Conservation (phyloP, 2,888 invertebrate genomes). For the Fabriciana adippe region DNA sequence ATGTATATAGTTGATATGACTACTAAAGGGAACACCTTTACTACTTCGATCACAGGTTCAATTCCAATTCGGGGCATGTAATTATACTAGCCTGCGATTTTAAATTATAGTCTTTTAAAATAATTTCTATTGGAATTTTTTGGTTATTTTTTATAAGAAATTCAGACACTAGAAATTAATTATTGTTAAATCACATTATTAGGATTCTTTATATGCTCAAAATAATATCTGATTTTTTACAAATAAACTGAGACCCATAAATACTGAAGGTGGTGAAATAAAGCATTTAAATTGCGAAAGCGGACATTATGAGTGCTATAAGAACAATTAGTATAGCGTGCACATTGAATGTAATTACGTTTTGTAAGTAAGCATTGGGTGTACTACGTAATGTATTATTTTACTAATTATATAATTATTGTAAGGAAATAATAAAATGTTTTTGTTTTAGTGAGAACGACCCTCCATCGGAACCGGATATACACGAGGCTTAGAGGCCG, state of each 20-base stretch:
- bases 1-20: not conserved
- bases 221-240: not conserved
- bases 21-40: no score
- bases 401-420: slow-evolving; percentile 52
- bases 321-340: slow-evolving; percentile 36
- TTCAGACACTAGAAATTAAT: no score
- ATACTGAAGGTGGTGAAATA: not conserved
- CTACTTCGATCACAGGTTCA: no score
- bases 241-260: not conserved
- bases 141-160: no score
- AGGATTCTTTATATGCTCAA: no score
- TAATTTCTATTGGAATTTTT: no score
- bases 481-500: slow-evolving; percentile 64
- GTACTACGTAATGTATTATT: slow-evolving; percentile 34
- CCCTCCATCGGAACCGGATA: slow-evolving; percentile 73
- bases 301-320: slow-evolving; percentile 31
- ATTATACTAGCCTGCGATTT: no score
- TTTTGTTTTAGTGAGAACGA: slow-evolving; percentile 72
- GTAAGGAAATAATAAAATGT: slow-evolving; percentile 68
- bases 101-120: no score
- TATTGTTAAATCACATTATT: no score
- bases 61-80: no score
- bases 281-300: slow-evolving; percentile 27
- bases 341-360: slow-evolving; percentile 35
- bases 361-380: slow-evolving; percentile 31